phyloP scores from a whole-genome alignment of 2,888 invertebrate genomes.

The Ashinkailepas kermadecensis region DNA sequence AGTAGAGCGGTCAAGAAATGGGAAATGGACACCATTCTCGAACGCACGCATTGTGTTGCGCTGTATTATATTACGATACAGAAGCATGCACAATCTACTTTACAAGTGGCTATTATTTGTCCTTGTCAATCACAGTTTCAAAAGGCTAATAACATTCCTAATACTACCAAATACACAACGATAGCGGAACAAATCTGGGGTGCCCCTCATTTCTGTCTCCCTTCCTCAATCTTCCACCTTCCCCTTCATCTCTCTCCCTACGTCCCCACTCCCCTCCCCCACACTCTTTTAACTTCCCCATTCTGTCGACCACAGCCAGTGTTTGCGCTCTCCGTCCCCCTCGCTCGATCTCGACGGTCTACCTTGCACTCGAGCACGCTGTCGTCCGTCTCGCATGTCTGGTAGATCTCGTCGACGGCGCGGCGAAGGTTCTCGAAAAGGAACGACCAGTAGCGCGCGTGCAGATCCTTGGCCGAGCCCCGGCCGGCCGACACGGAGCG shows the following conservation, averaged over 20 bases:
- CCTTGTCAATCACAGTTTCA: too few relatives aligned
- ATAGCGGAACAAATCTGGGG: too few relatives aligned
- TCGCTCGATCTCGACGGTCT: slow-evolving; percentile 10
- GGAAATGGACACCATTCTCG: too few relatives aligned
- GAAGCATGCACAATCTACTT: too few relatives aligned
- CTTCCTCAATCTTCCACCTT: not conserved
- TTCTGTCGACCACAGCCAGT: too few relatives aligned
- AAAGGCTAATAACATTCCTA: too few relatives aligned
- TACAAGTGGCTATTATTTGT: too few relatives aligned
- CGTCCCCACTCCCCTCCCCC: slow-evolving; percentile 27
- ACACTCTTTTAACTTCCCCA: too few relatives aligned
- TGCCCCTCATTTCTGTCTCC: not conserved
- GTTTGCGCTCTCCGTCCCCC: too few relatives aligned
- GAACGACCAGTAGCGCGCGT: slow-evolving; percentile 77
- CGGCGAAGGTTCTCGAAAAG: slow-evolving; percentile 88
- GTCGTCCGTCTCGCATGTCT: slow-evolving; percentile 90
- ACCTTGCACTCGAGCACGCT: slow-evolving; percentile 79
- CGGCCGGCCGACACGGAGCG: not conserved
- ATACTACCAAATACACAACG: too few relatives aligned
- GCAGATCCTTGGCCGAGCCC: slow-evolving; percentile 23
- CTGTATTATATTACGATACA: too few relatives aligned
- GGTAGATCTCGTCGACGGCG: slow-evolving; percentile 90
- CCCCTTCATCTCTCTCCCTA: not conserved
- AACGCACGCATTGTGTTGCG: too few relatives aligned
- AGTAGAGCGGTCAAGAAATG: not conserved